phyloP scores from a whole-genome alignment of 1,140 invertebrate species.

The Lucilia cuprina region DNA sequence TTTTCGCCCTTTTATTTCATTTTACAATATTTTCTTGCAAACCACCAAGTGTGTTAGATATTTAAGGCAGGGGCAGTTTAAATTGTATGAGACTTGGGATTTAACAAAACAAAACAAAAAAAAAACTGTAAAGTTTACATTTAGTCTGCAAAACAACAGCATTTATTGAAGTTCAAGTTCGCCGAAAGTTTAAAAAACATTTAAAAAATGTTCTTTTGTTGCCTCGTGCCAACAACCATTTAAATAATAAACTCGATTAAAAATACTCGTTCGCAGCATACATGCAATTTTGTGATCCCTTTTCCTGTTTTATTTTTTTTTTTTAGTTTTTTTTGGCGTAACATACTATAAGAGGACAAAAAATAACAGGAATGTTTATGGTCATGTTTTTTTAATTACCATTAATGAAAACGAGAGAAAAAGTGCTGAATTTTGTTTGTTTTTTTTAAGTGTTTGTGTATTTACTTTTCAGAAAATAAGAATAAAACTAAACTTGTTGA shows the following conservation, averaged over 20 bases:
- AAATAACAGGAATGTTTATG: background rate
- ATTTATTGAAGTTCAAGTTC: constrained; percentile 31
- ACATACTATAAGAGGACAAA: background rate
- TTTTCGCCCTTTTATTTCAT: background rate
- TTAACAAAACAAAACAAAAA: background rate
- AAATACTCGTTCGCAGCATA: background rate
- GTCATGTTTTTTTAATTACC: background rate
- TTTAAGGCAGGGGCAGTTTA: background rate
- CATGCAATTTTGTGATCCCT: background rate
- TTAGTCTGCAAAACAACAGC: background rate
- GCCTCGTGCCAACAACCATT: background rate
- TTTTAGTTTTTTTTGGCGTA: background rate
- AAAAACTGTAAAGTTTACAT: background rate
- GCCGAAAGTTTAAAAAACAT: constrained; percentile 17
- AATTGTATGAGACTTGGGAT: constrained; percentile 8
- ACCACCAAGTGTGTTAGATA: background rate
- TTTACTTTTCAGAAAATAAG: too few species aligned
- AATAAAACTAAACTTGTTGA: too few species aligned
- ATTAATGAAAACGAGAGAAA: too few species aligned
- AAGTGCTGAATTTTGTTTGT: too few species aligned
- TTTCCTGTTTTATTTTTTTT: background rate
- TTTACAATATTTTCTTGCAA: too few species aligned
- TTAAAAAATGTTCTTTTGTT: background rate
- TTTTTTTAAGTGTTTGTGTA: too few species aligned
- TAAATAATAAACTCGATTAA: constrained; percentile 2